These are phyloP conservation scores for Melanotaenia boesemani DNA, from an alignment of 2,797 vertebrate species.

Conservation along the genomic window DNA sequence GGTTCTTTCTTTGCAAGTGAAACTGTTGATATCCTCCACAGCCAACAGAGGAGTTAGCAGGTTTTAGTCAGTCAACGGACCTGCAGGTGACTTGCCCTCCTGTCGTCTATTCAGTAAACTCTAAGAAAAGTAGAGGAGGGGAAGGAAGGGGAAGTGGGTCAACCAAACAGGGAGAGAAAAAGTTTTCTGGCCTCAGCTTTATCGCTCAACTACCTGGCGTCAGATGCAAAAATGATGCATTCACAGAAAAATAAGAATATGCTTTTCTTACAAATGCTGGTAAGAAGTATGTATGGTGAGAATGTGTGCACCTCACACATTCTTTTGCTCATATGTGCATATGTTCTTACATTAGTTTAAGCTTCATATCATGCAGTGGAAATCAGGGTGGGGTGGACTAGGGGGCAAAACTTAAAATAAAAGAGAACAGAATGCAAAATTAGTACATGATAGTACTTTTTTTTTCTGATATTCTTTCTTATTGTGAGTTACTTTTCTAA, in stretches of 20 bases:
- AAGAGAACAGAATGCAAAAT: neutral
- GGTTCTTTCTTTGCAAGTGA: conserved; percentile 68
- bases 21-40: conserved; percentile 59
- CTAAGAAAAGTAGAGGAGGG: neutral
- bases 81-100: conserved; percentile 55
- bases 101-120: conserved; percentile 64
- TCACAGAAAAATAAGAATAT: neutral
- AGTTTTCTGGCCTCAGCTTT: conserved; percentile 52
- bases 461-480: neutral
- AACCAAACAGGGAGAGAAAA: conserved; percentile 43
- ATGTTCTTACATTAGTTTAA: neutral
- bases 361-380: neutral
- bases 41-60: conserved; percentile 61
- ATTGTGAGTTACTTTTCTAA: neutral
- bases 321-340: neutral
- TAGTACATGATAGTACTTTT: neutral
- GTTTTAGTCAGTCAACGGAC: conserved; percentile 68
- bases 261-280: neutral
- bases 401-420: neutral
- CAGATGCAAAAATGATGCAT: neutral
- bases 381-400: neutral
- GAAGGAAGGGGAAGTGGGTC: conserved; percentile 25
- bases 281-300: neutral
- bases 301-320: neutral
- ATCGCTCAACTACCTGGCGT: conserved; percentile 45